Base-by-base conservation (phyloP, 2,888 invertebrate genomes). In the Oligia latruncula region DNA sequence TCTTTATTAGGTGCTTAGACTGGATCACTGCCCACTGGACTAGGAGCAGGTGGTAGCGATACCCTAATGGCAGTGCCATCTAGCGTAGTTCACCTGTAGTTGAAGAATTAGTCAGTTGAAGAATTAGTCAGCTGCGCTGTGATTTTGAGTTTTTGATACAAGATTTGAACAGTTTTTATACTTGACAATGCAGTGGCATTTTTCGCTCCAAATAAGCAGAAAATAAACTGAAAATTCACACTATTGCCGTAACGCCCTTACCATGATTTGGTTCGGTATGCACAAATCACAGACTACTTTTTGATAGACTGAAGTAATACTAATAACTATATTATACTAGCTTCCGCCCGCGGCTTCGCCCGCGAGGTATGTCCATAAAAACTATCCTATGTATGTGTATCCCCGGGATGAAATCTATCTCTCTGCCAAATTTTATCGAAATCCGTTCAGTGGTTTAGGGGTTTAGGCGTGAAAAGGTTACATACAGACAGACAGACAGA, bases 201-300 rank as follows among this genome's bases (percentile, higher is more conserved):
- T 35, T 77, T 64, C 17, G 29, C n/a, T 49, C 11, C 20, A 46
- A 65, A 65, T 77, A 3, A 52, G 23, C 23, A 76, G 20, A 75
- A 65, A 64, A 65, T 77, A 0, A 62, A 74, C 20, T 40, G 15
- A 62, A 49, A 40, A 74, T 35, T 1, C 15, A 29, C 6, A 23
- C 2, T 70, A 23, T 29, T 11, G 20, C 4, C 35, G 17, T 40
- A 72, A 73, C 17, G 60, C 35, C 6, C 65, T 11, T 35, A 58
- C 35, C 35, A 75, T 58, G 35, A 35, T 73, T 75, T 72, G 72
- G 29, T 29, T 29, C 29, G 29, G 29, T 29, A 29, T 29, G 29
- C 29, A 29, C 29, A 29, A 29, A 29, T 29, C 29, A 29, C 29
- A 29, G 29, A 29, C 29, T 29, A 29, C 29, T 29, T 29, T 29